Conservation (phyloP, 2,113 vertebrate genomes). For the Xerus inauris region DNA sequence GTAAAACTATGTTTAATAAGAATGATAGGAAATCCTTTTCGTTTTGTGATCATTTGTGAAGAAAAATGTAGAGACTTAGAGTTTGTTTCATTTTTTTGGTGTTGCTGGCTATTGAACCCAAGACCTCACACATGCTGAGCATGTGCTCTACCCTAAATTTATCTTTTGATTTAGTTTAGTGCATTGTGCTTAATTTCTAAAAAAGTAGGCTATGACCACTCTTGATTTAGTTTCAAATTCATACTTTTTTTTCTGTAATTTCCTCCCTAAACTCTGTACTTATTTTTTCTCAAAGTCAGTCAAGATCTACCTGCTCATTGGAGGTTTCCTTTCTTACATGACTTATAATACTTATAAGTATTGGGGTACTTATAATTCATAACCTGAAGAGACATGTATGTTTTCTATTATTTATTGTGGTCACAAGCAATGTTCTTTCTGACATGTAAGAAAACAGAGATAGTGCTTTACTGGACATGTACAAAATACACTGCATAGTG, state of each 20-base stretch:
- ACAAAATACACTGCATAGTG: neutral
- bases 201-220: neutral
- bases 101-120: neutral
- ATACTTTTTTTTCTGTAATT: neutral
- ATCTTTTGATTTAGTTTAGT: constrained; percentile 45
- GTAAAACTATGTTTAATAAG: constrained; percentile 38
- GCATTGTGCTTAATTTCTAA: constrained; percentile 2
- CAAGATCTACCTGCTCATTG: neutral
- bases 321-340: constrained; percentile 13
- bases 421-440: neutral
- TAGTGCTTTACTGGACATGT: constrained; percentile 1
- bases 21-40: constrained; percentile 9
- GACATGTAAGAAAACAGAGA: neutral
- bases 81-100: neutral
- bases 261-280: neutral
- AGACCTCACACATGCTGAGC: neutral
- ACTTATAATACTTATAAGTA: neutral
- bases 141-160: neutral
- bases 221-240: constrained; percentile 42
- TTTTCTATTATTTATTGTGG: constrained; percentile 23
- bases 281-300: neutral
- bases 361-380: too few relatives aligned
- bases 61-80: neutral
- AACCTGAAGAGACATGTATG: neutral
- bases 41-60: constrained; percentile 5